Percentiles rank a stretch among this genome's conserved stretches.
Conservation (phyloP, 1,140 invertebrate genomes). For the Carposina sasakii region DNA sequence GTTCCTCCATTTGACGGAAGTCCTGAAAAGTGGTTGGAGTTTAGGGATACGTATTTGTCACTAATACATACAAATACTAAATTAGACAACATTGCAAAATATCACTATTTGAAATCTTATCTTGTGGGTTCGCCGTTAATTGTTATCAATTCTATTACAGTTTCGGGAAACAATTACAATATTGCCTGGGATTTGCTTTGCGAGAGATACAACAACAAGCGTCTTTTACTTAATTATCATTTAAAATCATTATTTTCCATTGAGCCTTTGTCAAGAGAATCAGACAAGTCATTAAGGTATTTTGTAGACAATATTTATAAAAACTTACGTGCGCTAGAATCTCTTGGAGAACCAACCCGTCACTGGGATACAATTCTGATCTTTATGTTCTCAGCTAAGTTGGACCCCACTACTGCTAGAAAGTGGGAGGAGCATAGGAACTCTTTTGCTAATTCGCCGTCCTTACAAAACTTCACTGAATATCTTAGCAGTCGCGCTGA, state of each 20-base stretch:
- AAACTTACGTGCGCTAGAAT: slow-evolving; percentile 1
- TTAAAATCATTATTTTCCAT: slow-evolving; percentile 3
- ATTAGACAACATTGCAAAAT: slow-evolving; percentile 1
- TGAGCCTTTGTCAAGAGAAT: neutral
- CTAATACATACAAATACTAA: neutral
- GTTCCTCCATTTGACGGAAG: neutral
- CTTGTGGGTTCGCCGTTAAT: neutral
- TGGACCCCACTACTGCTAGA: neutral
- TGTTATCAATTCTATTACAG: neutral
- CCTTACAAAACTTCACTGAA: neutral
- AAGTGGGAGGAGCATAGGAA: slow-evolving; percentile 7
- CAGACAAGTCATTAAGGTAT: neutral
- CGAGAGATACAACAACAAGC: slow-evolving; percentile 6
- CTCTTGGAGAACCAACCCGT: slow-evolving; percentile 1
- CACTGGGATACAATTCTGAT: slow-evolving; percentile 6
- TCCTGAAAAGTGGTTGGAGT: slow-evolving; percentile 5
- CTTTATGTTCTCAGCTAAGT: slow-evolving; percentile 1
- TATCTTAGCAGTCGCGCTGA: neutral
- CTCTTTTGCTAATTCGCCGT: neutral
- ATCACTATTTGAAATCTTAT: slow-evolving; percentile 2
- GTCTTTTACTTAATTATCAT: slow-evolving; percentile 3
- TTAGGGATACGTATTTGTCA: slow-evolving; percentile 5
- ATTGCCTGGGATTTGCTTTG: slow-evolving; percentile 6
- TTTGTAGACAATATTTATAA: slow-evolving; percentile 5
- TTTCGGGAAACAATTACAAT: slow-evolving; percentile 2